Evolutionary conservation across 2,113 vertebrate genomes (phyloP).

Genomic region (Takifugu bimaculatus): DNA sequence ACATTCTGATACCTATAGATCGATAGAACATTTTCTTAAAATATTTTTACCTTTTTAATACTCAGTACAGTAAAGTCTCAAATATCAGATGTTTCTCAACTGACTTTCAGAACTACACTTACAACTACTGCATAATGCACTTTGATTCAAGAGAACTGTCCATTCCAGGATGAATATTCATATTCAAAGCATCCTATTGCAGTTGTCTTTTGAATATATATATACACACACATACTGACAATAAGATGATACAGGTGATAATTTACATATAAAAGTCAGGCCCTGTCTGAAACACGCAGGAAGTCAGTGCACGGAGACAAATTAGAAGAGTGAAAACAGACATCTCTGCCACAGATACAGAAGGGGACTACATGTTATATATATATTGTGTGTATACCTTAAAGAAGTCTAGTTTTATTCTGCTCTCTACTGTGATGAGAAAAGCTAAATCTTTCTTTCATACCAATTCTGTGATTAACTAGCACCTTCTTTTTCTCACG

Average conservation of each 20-base stretch:
- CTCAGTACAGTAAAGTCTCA: constrained; percentile 14
- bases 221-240: constrained; percentile 17
- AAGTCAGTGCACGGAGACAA: constrained; percentile 52
- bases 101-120: constrained; percentile 32
- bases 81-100: constrained; percentile 11
- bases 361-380: constrained; percentile 22
- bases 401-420: neutral
- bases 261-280: constrained; percentile 38
- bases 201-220: constrained; percentile 32
- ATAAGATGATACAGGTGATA: constrained; percentile 29
- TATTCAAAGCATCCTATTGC: constrained; percentile 14
- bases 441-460: constrained; percentile 27
- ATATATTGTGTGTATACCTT: constrained; percentile 20
- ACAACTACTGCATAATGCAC: constrained; percentile 17
- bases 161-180: constrained; percentile 7
- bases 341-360: constrained; percentile 8
- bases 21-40: neutral
- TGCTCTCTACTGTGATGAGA: neutral
- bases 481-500: constrained; percentile 20
- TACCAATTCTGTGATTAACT: constrained; percentile 55
- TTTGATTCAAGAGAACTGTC: constrained; percentile 1
- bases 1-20: constrained; percentile 1
- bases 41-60: constrained; percentile 11
- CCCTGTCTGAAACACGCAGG: constrained; percentile 29
- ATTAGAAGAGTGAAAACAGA: neutral